Evolutionary conservation across 2,113 vertebrate species (phyloP).

Genomic region (Neolamprologus caudopunctatus): DNA sequence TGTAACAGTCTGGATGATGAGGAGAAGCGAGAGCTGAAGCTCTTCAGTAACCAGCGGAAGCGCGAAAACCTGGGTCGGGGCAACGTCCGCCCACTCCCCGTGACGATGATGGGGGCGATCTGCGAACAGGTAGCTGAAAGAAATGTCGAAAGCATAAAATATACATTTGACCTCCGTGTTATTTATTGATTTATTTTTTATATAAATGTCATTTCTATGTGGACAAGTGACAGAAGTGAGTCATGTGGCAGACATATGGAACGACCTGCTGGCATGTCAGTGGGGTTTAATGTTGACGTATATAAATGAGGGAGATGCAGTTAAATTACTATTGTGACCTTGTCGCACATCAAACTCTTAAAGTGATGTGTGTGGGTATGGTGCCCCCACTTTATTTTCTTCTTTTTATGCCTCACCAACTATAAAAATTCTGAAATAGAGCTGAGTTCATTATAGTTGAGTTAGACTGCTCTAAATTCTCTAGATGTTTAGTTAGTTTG

Average conservation of each 20-base stretch:
- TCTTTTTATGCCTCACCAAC: background rate
- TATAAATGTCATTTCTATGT: background rate
- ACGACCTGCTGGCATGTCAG: slow-evolving; percentile 5
- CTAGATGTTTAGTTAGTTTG: background rate
- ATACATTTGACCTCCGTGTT: background rate
- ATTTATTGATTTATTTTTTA: background rate
- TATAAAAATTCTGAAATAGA: background rate
- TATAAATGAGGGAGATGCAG: slow-evolving; percentile 5
- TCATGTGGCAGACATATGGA: background rate
- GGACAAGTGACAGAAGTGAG: background rate
- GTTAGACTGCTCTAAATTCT: background rate
- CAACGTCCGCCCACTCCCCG: slow-evolving; percentile 89
- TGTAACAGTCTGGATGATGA: slow-evolving; percentile 95
- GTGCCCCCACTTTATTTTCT: background rate
- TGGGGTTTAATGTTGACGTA: background rate
- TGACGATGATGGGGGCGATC: slow-evolving; percentile 96
- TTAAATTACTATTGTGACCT: background rate
- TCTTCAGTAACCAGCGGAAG: slow-evolving; percentile 96
- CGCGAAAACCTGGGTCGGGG: slow-evolving; percentile 92
- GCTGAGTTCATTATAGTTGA: background rate
- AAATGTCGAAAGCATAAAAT: background rate
- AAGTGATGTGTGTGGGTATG: background rate
- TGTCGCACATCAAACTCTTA: background rate
- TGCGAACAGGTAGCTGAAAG: slow-evolving; percentile 85
- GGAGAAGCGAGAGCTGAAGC: slow-evolving; percentile 94